phyloP scores from a whole-genome alignment of 2,888 invertebrate genomes.

The Frankliniella fusca region DNA sequence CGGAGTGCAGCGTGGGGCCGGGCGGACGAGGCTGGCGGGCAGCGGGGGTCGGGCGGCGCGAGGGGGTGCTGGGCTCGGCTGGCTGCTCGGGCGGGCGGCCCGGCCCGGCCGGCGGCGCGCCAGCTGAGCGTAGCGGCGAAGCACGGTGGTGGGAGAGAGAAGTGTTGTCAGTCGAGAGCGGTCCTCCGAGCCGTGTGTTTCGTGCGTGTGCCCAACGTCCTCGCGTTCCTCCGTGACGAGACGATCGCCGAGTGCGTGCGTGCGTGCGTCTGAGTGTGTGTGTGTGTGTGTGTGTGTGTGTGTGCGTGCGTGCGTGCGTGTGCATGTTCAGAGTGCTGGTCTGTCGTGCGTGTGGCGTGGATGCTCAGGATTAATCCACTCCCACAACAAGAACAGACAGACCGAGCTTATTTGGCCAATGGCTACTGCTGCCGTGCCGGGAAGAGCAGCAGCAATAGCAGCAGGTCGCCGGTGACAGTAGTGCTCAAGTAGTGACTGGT shows the following conservation, averaged over 20 bases:
- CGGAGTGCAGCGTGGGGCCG: background rate
- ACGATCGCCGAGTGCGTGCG: background rate
- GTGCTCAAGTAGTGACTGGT: background rate
- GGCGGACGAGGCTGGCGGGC: background rate
- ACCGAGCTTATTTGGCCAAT: background rate
- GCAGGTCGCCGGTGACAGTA: background rate
- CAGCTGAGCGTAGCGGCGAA: background rate
- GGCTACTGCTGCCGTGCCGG: background rate
- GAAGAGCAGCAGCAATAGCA: background rate
- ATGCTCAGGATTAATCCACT: background rate
- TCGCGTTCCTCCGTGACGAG: background rate
- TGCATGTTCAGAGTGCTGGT: background rate
- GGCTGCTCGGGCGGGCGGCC: background rate
- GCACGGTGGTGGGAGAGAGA: background rate
- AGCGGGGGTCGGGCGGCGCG: background rate
- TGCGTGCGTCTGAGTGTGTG: background rate
- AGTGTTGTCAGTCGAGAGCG: conserved; percentile 10
- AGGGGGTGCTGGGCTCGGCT: background rate
- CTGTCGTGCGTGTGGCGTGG: background rate
- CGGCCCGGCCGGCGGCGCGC: background rate
- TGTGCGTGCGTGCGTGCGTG: background rate
- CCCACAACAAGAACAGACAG: background rate
- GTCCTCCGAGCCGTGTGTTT: background rate
- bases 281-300: background rate
- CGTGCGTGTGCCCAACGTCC: background rate